These are phyloP conservation scores for Typhlichthys eigenmanni DNA, from an alignment of 2,797 vertebrate species.

Conservation along the genomic window DNA sequence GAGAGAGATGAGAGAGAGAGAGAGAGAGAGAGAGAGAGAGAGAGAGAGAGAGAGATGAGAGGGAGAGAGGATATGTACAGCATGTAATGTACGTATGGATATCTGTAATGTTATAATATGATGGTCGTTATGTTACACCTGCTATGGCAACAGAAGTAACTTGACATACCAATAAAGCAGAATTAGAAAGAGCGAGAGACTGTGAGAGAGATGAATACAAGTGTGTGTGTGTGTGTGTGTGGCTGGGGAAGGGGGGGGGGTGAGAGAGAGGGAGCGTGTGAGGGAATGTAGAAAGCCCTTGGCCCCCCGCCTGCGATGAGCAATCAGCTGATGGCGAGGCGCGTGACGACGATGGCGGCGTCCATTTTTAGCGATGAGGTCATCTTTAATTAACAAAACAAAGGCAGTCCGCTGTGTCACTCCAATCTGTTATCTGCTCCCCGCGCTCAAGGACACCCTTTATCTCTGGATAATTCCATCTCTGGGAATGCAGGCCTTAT, in stretches of 20 bases:
- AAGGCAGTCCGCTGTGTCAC: constrained; percentile 82
- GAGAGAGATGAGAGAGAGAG: too few relatives aligned
- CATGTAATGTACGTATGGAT: too few relatives aligned
- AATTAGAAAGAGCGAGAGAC: background rate
- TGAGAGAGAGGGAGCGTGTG: constrained; percentile 56
- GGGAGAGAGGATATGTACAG: background rate
- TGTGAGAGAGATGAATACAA: background rate
- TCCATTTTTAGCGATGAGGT: constrained; percentile 88
- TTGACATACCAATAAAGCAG: too few relatives aligned
- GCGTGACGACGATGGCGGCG: constrained; percentile 80
- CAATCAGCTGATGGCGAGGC: constrained; percentile 84
- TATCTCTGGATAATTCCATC: constrained; percentile 82
- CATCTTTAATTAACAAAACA: constrained; percentile 87
- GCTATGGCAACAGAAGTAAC: too few relatives aligned
- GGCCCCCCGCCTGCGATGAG: constrained; percentile 79
- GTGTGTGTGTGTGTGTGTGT: constrained; percentile 34
- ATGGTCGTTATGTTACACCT: too few relatives aligned
- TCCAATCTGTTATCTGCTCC: constrained; percentile 81
- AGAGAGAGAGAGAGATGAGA: background rate
- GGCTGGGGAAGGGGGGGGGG: constrained; percentile 1
- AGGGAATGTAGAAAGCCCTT: constrained; percentile 76
- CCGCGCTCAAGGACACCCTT: constrained; percentile 80
- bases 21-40: too few relatives aligned
- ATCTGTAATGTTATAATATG: too few relatives aligned
- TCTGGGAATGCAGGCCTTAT: constrained; percentile 77